Evolutionary conservation across 2,113 vertebrate species (phyloP).

Genomic region (Beaufortia kweichowensis): DNA sequence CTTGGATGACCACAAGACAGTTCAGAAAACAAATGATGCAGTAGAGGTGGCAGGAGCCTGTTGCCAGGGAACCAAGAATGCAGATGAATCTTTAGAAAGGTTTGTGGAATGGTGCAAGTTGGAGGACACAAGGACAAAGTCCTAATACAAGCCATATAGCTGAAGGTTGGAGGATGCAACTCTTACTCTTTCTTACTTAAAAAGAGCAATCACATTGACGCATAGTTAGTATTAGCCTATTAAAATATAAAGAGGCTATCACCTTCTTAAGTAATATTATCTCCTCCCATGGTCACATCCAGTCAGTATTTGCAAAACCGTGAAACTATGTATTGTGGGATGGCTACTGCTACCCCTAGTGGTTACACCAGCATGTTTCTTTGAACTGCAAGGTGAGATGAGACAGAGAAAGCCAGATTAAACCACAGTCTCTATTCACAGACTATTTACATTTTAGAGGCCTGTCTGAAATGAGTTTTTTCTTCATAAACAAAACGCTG

Average conservation of each 20-base stretch:
- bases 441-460: too few species aligned
- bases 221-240: too few species aligned
- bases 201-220: too few species aligned
- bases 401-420: background rate
- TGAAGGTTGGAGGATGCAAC: too few species aligned
- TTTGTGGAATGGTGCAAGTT: background rate
- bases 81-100: background rate
- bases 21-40: background rate
- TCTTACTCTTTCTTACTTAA: too few species aligned
- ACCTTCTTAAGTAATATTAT: too few species aligned
- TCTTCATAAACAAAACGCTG: too few species aligned
- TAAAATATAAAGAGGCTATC: too few species aligned
- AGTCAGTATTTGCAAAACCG: background rate
- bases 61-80: background rate
- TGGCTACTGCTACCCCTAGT: background rate
- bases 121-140: background rate
- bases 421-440: background rate
- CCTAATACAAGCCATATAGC: conserved; percentile 3
- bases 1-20: background rate
- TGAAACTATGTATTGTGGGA: background rate
- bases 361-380: conserved; percentile 4
- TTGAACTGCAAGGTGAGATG: background rate
- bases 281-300: too few species aligned
- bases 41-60: background rate
- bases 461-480: too few species aligned